Base-by-base conservation (phyloP, 2,888 invertebrate genomes). In the Tuta absoluta region DNA sequence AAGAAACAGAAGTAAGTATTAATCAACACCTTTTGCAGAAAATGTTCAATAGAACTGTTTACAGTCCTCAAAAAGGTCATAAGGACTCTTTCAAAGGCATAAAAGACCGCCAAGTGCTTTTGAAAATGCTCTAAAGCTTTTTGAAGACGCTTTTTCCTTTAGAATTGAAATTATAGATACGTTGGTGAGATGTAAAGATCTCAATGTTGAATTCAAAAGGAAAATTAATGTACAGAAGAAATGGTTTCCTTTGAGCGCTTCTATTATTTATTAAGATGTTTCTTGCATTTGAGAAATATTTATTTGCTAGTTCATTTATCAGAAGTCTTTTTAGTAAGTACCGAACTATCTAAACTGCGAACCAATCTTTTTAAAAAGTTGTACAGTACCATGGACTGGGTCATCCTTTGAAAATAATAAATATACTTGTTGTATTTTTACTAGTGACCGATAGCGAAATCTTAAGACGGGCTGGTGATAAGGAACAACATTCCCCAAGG, bases 91-190 rank as follows among this genome's bases (percentile, higher is more conserved):
- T 17, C 33, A 24, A 33, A 33, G 56, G n/a, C 17, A 45, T n/a
- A 17, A 56, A 28, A 56, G 56, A 56, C 28, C 33, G n/a, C 12
- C 17, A 56, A 56, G 56, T 33, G 56, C 33, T 24, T 56, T 33
- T 56, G 28, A 56, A 33, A 56, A 56, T 33, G 33, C 33, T 56
- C 14, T 24, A 53, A 53, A 53, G n/a, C 28, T 51, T 51, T 23
- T 19, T 11, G 23, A 23, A 23, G 2, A 51, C 14, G 24, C 24
- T 53, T 53, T 33, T 53, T 53, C 53, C 53, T 53, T 53, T 23
- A 53, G n/a, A 21, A 45, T 17, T 45, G 45, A 45, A 45, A 17
- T 45, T 45, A 45, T 45, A n/a, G n/a, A n/a, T n/a, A 17, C 17
- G 45, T 45, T 17, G 45, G 45, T n/a, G n/a, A 45, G 17, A 45